These are phyloP conservation scores for Platerodrilus igneus DNA, from an alignment of 2,888 invertebrate species.

Conservation along the genomic window DNA sequence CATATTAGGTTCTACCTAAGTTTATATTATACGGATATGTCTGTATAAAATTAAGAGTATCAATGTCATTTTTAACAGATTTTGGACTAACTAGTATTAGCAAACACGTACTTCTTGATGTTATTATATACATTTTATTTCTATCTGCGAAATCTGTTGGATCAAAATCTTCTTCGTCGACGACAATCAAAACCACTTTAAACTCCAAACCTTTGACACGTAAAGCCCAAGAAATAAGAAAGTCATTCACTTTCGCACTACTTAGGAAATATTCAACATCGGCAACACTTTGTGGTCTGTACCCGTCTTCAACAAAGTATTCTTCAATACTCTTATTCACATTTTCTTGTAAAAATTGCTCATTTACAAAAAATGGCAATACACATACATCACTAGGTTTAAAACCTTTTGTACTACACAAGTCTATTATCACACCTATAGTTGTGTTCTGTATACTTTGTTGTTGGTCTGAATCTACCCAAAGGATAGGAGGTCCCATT, in stretches of 20 bases:
- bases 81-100: slow-evolving; percentile 38
- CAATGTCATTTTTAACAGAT: slow-evolving; percentile 32
- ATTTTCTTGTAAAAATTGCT: slow-evolving; percentile 31
- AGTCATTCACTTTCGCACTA: slow-evolving; percentile 35
- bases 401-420: slow-evolving; percentile 42
- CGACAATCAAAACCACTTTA: slow-evolving; percentile 42
- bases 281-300: slow-evolving; percentile 36
- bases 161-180: slow-evolving; percentile 44
- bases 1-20: too few relatives aligned
- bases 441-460: too few relatives aligned
- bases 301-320: slow-evolving; percentile 41
- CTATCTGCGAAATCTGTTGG: slow-evolving; percentile 39
- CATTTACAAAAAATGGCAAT: slow-evolving; percentile 40
- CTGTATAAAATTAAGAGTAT: slow-evolving; percentile 30
- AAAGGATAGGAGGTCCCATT: slow-evolving; percentile 40
- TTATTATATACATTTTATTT: slow-evolving; percentile 42
- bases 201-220: slow-evolving; percentile 44
- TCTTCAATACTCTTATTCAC: slow-evolving; percentile 39
- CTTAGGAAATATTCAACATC: slow-evolving; percentile 40
- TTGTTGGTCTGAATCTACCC: slow-evolving; percentile 33
- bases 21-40: slow-evolving; percentile 36
- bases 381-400: slow-evolving; percentile 43
- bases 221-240: slow-evolving; percentile 42
- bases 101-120: slow-evolving; percentile 42
- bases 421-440: slow-evolving; percentile 40